A percentile compares a stretch with the other conserved stretches of the same genome.
phyloP scores from a whole-genome alignment of 2,797 vertebrate genomes.

The Cuculus canorus region DNA sequence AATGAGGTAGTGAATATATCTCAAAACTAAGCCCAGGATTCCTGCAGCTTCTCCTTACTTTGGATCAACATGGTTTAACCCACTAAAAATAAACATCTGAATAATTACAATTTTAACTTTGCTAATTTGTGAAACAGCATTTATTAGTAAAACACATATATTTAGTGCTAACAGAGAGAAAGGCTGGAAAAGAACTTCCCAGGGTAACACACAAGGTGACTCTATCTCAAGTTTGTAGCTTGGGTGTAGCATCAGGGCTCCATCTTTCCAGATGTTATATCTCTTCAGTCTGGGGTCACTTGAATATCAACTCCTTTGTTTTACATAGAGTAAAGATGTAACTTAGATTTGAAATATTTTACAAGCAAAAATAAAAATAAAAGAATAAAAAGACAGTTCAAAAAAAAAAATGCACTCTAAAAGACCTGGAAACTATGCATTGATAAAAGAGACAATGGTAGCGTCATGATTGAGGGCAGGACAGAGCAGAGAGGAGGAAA shows the following conservation, averaged over 20 bases:
- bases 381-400: no score
- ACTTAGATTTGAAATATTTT: slow-evolving; percentile 13
- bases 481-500: rapidly evolving
- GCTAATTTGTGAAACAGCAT: neutral
- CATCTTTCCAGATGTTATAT: neutral
- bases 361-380: neutral
- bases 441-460: neutral
- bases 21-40: neutral
- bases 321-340: neutral
- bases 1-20: neutral
- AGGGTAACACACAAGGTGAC: neutral
- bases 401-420: neutral
- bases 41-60: neutral
- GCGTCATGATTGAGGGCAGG: rapidly evolving
- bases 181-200: neutral
- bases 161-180: neutral
- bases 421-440: neutral
- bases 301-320: slow-evolving; percentile 23
- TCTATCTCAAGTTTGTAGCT: neutral
- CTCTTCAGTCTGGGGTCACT: neutral
- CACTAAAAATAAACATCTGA: neutral
- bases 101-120: neutral
- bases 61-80: neutral
- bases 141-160: neutral
- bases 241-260: neutral